phyloP scores from a whole-genome alignment of 2,113 vertebrate genomes.

The Tragelaphus scriptus region DNA sequence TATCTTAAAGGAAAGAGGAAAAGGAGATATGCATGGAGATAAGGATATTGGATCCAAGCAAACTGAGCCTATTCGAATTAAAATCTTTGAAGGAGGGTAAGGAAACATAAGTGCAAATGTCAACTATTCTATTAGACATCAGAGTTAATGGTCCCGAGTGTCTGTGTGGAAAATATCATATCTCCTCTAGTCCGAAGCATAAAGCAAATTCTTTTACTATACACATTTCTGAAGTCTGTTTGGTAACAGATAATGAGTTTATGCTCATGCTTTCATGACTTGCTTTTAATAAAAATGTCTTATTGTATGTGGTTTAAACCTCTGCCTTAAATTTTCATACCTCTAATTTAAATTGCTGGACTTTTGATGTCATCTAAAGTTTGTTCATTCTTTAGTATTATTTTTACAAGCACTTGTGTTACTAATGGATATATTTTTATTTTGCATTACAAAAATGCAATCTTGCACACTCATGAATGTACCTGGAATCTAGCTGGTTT shows the following conservation, averaged over 20 bases:
- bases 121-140: conserved; percentile 49
- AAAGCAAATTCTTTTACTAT: conserved; percentile 11
- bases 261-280: neutral
- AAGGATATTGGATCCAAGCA: conserved; percentile 93
- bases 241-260: neutral
- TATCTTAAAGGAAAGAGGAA: conserved; percentile 90
- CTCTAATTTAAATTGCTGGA: neutral
- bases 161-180: conserved; percentile 33
- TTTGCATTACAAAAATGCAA: neutral
- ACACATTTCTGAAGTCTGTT: conserved; percentile 29
- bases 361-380: neutral
- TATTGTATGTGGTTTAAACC: neutral
- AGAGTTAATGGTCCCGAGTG: conserved; percentile 29
- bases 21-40: conserved; percentile 92
- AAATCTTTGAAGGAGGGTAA: conserved; percentile 99
- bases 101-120: conserved; percentile 74
- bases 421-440: conserved; percentile 11
- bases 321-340: neutral
- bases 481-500: neutral
- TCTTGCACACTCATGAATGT: neutral
- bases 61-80: conserved; percentile 94
- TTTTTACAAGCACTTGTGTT: neutral
- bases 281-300: conserved; percentile 36
- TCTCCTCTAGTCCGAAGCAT: neutral
- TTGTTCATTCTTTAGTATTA: conserved; percentile 33